phyloP scores from a whole-genome alignment of 2,113 vertebrate genomes.

The Anarrhichthys ocellatus region DNA sequence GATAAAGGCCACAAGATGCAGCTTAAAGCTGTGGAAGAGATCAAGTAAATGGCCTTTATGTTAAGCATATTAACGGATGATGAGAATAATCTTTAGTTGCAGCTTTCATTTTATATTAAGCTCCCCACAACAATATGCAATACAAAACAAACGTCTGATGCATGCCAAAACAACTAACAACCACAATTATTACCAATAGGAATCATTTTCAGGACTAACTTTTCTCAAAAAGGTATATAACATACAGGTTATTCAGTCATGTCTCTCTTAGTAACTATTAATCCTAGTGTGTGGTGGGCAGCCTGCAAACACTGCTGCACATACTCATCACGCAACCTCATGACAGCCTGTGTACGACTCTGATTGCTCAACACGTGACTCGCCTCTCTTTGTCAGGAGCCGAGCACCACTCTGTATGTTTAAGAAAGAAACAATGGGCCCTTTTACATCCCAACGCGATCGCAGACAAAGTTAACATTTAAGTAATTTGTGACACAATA shows the following conservation, averaged over 20 bases:
- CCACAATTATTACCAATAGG: no score
- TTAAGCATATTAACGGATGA: neutral
- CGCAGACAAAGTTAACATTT: neutral
- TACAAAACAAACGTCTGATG: neutral
- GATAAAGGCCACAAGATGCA: neutral
- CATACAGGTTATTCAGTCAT: neutral
- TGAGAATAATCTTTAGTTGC: neutral
- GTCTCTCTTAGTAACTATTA: neutral
- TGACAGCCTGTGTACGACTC: constrained; percentile 20
- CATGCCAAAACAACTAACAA: neutral
- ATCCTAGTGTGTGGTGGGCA: neutral
- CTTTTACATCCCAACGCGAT: constrained; percentile 24
- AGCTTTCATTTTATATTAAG: neutral
- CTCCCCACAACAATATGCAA: neutral
- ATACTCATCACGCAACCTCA: constrained; percentile 35
- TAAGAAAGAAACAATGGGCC: constrained; percentile 43
- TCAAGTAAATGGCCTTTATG: neutral
- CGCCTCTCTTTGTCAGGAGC: constrained; percentile 18
- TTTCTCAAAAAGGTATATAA: neutral
- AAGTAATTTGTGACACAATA: neutral
- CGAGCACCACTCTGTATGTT: constrained; percentile 21
- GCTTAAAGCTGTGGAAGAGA: neutral
- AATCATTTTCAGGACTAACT: neutral
- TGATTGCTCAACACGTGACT: constrained; percentile 55
- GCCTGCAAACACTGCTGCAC: constrained; percentile 8